Conservation (phyloP, 2,888 invertebrate species). For the Chrysotoxum bicinctum region DNA sequence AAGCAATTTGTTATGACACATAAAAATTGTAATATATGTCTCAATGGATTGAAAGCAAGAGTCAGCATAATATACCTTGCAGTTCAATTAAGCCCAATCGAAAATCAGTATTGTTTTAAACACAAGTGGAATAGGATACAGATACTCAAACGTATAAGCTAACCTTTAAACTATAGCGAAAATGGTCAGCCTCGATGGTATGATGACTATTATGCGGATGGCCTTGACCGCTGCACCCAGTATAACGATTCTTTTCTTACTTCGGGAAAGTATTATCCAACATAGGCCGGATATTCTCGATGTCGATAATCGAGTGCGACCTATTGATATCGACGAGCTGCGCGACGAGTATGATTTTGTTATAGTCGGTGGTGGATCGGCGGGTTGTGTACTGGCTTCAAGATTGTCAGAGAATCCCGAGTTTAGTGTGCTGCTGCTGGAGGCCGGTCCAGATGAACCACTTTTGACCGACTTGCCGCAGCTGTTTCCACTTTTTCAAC, state of each 20-base stretch:
- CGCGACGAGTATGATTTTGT: slow-evolving; percentile 89
- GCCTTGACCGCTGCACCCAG: slow-evolving; percentile 85
- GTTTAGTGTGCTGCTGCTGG: slow-evolving; percentile 89
- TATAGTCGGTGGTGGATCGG: slow-evolving; percentile 91
- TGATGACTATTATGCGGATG: slow-evolving; percentile 85
- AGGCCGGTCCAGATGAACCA: slow-evolving; percentile 90
- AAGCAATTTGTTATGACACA: slow-evolving; percentile 14
- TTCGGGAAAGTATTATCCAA: slow-evolving; percentile 85
- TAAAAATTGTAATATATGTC: neutral
- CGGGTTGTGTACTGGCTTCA: slow-evolving; percentile 90
- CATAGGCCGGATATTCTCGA: slow-evolving; percentile 89
- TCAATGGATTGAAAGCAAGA: neutral
- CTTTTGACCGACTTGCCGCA: slow-evolving; percentile 88
- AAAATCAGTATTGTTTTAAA: slow-evolving; percentile 29
- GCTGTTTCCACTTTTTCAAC: slow-evolving; percentile 87
- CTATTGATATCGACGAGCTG: slow-evolving; percentile 83
- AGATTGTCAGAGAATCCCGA: slow-evolving; percentile 88
- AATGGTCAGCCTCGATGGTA: slow-evolving; percentile 75
- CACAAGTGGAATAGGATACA: slow-evolving; percentile 19
- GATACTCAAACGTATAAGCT: neutral
- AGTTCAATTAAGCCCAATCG: slow-evolving; percentile 78
- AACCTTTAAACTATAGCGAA: neutral
- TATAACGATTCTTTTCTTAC: slow-evolving; percentile 85
- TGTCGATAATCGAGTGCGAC: slow-evolving; percentile 84
- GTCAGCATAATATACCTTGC: slow-evolving; percentile 37